Evolutionary conservation across 2,113 vertebrate species (phyloP).

Genomic region (Actinemys pallida): DNA sequence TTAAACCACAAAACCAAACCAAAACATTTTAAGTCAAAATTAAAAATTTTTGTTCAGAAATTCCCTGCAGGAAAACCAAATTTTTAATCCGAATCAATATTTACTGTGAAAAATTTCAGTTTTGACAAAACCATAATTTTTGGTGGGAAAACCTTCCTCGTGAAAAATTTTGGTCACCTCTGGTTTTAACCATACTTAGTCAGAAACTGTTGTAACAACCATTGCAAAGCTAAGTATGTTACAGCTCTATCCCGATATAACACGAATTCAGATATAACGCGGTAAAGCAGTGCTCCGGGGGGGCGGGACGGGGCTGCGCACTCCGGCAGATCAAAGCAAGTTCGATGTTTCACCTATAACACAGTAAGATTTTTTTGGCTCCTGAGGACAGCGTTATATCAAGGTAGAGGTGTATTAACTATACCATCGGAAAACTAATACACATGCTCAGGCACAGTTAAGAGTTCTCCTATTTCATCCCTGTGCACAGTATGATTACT

Average conservation of each 20-base stretch:
- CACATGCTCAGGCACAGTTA: not conserved
- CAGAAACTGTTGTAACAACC: not conserved
- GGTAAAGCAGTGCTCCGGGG: too few species aligned
- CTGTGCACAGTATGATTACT: not conserved
- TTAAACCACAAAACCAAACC: not conserved
- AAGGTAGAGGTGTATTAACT: not conserved
- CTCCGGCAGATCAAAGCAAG: too few species aligned
- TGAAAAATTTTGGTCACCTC: not conserved
- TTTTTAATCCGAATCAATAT: not conserved
- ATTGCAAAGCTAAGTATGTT: not conserved
- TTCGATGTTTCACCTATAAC: too few species aligned
- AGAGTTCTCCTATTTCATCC: not conserved
- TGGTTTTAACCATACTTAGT: not conserved
- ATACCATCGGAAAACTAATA: not conserved
- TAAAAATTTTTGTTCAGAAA: not conserved
- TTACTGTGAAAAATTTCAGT: not conserved
- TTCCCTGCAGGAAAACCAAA: not conserved
- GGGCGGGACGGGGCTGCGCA: too few species aligned
- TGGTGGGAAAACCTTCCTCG: not conserved
- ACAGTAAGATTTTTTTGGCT: too few species aligned
- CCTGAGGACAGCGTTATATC: too few species aligned
- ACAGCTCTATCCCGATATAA: too few species aligned
- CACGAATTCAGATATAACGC: too few species aligned
- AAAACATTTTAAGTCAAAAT: not conserved
- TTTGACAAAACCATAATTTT: not conserved